Conservation (phyloP, 2,888 invertebrate genomes). For the Scaeva pyrastri region DNA sequence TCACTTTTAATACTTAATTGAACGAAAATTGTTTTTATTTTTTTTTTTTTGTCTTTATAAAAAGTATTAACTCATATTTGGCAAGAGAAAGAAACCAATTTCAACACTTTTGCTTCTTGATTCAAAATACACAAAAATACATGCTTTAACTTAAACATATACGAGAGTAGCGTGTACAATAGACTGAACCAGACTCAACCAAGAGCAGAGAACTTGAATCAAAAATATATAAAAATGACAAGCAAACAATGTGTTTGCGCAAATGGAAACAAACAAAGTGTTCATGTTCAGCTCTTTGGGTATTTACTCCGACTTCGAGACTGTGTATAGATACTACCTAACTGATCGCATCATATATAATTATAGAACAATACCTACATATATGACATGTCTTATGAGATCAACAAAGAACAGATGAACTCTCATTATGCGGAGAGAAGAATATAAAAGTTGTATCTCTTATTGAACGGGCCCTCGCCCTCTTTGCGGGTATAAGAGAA, state of each 20-base stretch:
- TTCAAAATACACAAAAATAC: constrained; percentile 36
- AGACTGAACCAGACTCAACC: constrained; percentile 6
- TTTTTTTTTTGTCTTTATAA: neutral
- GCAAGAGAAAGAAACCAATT: neutral
- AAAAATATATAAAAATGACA: constrained; percentile 2
- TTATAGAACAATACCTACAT: neutral
- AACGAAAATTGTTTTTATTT: neutral
- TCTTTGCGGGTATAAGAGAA: too few species aligned
- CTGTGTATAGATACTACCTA: too few species aligned
- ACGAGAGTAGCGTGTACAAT: constrained; percentile 30
- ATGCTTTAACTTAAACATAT: constrained; percentile 14
- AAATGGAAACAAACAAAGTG: constrained; percentile 16
- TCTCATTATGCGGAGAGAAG: neutral
- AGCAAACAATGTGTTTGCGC: neutral
- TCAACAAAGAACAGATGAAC: too few species aligned
- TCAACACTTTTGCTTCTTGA: constrained; percentile 17
- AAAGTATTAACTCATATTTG: constrained; percentile 1
- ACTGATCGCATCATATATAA: constrained; percentile 7
- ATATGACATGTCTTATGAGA: neutral
- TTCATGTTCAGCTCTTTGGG: constrained; percentile 8
- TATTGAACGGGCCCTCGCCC: neutral
- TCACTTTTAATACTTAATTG: neutral
- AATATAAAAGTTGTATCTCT: constrained; percentile 8
- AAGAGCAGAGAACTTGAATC: constrained; percentile 35
- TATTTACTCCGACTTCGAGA: constrained; percentile 11